A percentile compares a stretch with the other conserved stretches of the same genome.
Evolutionary conservation across 2,113 vertebrate species (phyloP).

Genomic region (Oncorhynchus keta): DNA sequence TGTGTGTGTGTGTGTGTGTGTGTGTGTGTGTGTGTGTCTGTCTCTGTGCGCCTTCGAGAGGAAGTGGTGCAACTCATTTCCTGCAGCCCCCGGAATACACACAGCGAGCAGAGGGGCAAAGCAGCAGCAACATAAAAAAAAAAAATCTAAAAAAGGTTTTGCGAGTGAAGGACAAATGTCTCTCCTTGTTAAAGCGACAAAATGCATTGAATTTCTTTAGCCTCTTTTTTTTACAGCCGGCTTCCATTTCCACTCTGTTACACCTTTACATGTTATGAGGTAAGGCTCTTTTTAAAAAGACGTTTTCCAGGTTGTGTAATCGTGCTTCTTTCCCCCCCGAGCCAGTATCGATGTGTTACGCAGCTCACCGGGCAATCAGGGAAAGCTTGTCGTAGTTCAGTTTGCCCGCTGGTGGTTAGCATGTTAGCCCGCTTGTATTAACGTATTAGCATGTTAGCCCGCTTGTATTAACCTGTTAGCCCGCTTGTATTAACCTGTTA

Average conservation of each 20-base stretch:
- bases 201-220: constrained; percentile 77
- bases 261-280: constrained; percentile 93
- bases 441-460: too few relatives aligned
- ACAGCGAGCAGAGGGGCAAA: constrained; percentile 48
- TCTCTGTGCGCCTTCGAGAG: constrained; percentile 27
- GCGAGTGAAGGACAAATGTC: constrained; percentile 79
- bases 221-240: constrained; percentile 69
- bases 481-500: too few relatives aligned
- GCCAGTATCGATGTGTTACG: not conserved
- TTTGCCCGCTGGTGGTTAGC: constrained; percentile 41
- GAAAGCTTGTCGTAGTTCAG: constrained; percentile 37
- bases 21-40: too few relatives aligned
- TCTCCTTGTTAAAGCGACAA: constrained; percentile 81
- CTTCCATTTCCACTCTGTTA: constrained; percentile 79
- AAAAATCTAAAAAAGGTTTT: constrained; percentile 59
- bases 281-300: constrained; percentile 47
- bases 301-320: not conserved
- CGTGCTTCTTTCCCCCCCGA: not conserved
- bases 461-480: not conserved
- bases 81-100: constrained; percentile 31
- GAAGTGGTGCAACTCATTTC: constrained; percentile 71
- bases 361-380: not conserved
- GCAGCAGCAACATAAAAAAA: not conserved
- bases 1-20: too few relatives aligned
- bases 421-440: not conserved